Percentiles rank a stretch among this genome's conserved stretches.
These are phyloP conservation scores for Lepidocolaptes lacrymiger DNA, from an alignment of 2,797 vertebrate genomes.

Conservation along the genomic window DNA sequence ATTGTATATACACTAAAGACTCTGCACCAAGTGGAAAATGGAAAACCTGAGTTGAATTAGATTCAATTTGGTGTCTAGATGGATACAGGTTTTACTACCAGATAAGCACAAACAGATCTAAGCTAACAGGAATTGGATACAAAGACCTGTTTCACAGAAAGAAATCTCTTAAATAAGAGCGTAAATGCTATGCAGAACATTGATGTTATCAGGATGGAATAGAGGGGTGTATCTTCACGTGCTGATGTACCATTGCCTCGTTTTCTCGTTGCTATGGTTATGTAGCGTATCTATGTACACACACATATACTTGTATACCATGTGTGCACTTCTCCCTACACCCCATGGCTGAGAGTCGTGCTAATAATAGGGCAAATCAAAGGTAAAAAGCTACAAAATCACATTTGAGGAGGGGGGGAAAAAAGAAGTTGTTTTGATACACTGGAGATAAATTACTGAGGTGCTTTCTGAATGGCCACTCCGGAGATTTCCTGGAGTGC, in stretches of 20 bases:
- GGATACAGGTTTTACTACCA: background rate
- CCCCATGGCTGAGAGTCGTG: background rate
- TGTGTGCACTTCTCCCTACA: background rate
- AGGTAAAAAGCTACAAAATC: background rate
- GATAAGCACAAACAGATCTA: background rate
- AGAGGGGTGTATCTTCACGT: background rate
- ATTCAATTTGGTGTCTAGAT: background rate
- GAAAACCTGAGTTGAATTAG: background rate
- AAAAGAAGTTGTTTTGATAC: background rate
- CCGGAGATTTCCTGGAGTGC: background rate
- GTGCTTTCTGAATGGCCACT: background rate
- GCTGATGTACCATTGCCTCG: background rate
- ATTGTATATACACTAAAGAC: background rate
- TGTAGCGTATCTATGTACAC: background rate
- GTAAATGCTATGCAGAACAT: background rate
- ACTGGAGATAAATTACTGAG: background rate
- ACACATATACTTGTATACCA: fast-evolving
- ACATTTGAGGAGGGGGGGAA: background rate
- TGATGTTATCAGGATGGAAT: background rate
- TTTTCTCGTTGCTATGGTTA: conserved; percentile 22
- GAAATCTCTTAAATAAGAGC: background rate
- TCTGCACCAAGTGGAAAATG: background rate
- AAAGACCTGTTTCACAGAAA: background rate
- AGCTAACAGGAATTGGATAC: background rate
- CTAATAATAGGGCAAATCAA: fast-evolving